phyloP scores from a whole-genome alignment of 2,888 invertebrate genomes.

The Temnothorax rugatulus region DNA sequence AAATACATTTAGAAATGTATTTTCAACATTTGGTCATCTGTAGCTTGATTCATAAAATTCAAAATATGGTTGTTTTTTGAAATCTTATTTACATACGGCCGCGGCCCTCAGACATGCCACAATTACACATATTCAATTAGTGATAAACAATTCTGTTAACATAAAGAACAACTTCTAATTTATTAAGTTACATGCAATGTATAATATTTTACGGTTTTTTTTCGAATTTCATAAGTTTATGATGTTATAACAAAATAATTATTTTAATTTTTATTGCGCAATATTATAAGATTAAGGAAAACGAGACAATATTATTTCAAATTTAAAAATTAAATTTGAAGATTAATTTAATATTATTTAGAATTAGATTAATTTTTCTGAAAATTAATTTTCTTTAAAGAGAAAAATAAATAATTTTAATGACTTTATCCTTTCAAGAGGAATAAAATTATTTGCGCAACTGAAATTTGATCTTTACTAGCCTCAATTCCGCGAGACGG shows the following conservation, averaged over 20 bases:
- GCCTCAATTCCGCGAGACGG: background rate
- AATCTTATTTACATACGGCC: conserved; percentile 12
- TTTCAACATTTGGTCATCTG: conserved; percentile 11
- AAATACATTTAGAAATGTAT: conserved; percentile 4
- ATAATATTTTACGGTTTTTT: background rate
- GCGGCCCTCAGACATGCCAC: conserved; percentile 33
- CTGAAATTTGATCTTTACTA: background rate
- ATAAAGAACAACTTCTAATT: background rate
- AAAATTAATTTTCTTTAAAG: background rate
- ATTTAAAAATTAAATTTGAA: background rate
- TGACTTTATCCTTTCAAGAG: background rate
- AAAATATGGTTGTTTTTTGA: background rate
- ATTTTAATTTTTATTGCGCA: background rate
- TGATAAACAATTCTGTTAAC: background rate
- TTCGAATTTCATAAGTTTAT: background rate
- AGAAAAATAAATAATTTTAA: background rate
- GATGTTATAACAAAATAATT: background rate
- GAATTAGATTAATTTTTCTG: background rate
- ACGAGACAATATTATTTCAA: too few relatives aligned
- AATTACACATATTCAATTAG: background rate
- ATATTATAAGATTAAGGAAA: background rate
- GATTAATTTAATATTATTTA: background rate
- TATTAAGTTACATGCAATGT: background rate
- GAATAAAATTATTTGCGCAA: background rate
- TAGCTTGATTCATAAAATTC: background rate